These are phyloP conservation scores for Drosophila meridiana DNA, from an alignment of 2,888 invertebrate genomes.

Conservation along the genomic window DNA sequence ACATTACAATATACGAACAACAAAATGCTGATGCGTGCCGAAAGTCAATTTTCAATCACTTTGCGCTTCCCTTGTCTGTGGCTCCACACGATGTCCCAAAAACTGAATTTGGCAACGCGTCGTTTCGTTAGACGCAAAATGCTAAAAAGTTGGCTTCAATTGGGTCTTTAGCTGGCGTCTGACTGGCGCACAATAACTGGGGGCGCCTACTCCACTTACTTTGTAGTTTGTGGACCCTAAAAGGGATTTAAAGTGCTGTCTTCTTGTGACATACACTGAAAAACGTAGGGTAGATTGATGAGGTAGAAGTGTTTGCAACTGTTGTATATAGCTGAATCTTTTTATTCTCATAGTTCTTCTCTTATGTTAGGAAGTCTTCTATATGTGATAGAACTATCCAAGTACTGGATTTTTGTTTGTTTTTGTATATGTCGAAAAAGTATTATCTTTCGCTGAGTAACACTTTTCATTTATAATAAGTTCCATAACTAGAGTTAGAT, in stretches of 20 bases:
- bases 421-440: too few species aligned
- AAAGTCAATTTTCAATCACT: conserved; percentile 45
- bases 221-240: neutral
- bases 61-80: conserved; percentile 11
- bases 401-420: too few species aligned
- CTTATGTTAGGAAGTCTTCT: too few species aligned
- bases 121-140: conserved; percentile 37
- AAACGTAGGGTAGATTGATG: neutral
- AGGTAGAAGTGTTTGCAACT: neutral
- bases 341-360: neutral
- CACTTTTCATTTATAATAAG: too few species aligned
- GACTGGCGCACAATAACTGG: conserved; percentile 38
- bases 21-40: conserved; percentile 39
- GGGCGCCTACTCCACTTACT: neutral
- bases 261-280: neutral
- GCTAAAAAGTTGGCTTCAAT: conserved; percentile 18
- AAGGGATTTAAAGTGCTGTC: conserved; percentile 6
- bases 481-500: too few species aligned
- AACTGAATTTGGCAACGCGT: conserved; percentile 28
- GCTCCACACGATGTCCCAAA: conserved; percentile 16
- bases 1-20: conserved; percentile 8
- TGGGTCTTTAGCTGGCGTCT: conserved; percentile 45
- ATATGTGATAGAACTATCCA: neutral
- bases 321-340: neutral
- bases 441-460: too few species aligned